These are phyloP conservation scores for Aegotheles bennettii DNA, from an alignment of 2,113 vertebrate species.

Conservation along the genomic window DNA sequence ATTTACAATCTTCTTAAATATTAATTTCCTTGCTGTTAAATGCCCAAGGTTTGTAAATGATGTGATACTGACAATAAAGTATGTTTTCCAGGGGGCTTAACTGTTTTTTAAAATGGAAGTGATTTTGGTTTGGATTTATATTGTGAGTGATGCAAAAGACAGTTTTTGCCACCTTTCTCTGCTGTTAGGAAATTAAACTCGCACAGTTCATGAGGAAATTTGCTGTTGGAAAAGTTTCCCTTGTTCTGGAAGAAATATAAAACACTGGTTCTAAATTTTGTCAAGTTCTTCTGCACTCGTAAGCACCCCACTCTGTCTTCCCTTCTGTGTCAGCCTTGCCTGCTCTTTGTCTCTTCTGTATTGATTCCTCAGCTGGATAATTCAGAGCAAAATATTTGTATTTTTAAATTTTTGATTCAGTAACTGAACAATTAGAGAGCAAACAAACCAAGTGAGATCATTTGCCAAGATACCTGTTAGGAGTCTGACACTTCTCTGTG, in stretches of 20 bases:
- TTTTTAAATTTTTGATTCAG: neutral
- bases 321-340: neutral
- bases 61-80: neutral
- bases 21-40: constrained; percentile 22
- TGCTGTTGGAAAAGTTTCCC: constrained; percentile 19
- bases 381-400: neutral
- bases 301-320: neutral
- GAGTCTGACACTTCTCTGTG: neutral
- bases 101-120: neutral
- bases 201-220: constrained; percentile 28
- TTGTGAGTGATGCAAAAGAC: constrained; percentile 20
- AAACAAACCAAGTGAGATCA: neutral
- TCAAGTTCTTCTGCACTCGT: neutral
- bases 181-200: constrained; percentile 52
- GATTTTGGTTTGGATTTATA: constrained; percentile 27
- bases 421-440: neutral
- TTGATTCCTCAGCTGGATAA: neutral
- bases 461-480: neutral
- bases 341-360: neutral
- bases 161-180: constrained; percentile 35
- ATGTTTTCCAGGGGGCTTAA: neutral
- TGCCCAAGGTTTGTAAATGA: neutral
- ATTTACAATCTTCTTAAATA: neutral
- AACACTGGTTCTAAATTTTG: neutral
- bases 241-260: constrained; percentile 18